Evolutionary conservation across 2,888 invertebrate genomes (phyloP).

Genomic region (Pyrocoelia pectoralis): DNA sequence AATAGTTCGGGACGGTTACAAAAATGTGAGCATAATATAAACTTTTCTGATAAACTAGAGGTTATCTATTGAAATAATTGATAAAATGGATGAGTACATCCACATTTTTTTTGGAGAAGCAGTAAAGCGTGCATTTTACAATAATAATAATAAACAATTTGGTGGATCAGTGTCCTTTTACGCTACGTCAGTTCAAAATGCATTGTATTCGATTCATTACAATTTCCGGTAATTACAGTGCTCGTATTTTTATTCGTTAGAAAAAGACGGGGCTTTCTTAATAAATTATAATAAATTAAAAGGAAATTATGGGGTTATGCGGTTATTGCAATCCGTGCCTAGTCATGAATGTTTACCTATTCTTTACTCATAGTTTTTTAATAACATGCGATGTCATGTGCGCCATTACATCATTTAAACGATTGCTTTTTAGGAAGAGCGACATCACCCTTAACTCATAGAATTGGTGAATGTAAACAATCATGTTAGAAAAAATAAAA

Average conservation of each 20-base stretch:
- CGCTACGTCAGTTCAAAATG: neutral
- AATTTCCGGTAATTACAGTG: neutral
- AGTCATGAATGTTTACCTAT: slow-evolving; percentile 4
- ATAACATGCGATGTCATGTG: neutral
- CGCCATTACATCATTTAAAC: neutral
- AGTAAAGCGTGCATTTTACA: neutral
- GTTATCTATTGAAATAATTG: neutral
- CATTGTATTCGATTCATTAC: slow-evolving; percentile 1
- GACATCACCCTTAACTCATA: too few relatives aligned
- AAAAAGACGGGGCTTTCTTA: neutral
- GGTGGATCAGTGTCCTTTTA: neutral
- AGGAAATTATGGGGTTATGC: neutral
- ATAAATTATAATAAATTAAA: neutral
- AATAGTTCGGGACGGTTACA: too few relatives aligned
- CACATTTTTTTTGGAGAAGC: too few relatives aligned
- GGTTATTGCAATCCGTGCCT: neutral
- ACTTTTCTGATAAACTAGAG: neutral
- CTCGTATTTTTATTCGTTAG: neutral
- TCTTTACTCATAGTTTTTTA: slow-evolving; percentile 3
- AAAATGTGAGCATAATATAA: too few relatives aligned
- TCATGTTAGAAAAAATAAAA: too few relatives aligned
- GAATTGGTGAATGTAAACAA: too few relatives aligned
- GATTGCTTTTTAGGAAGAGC: neutral
- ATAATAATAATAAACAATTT: neutral
- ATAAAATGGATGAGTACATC: too few relatives aligned